A percentile compares a stretch with the other conserved stretches of the same genome.
Evolutionary conservation across 2,888 invertebrate species (phyloP).

Genomic region (Oligia strigilis): DNA sequence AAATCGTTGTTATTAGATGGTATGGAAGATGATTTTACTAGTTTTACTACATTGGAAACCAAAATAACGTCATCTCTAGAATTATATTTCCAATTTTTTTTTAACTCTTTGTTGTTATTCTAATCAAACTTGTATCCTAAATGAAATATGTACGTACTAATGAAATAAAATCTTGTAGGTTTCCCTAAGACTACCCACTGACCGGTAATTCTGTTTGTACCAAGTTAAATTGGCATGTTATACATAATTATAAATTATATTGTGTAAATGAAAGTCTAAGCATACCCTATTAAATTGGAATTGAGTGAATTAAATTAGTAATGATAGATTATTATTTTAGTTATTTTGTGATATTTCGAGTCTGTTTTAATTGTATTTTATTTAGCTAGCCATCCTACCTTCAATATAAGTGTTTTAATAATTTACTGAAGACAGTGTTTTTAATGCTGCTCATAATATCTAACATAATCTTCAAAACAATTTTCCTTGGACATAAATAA

Average conservation of each 20-base stretch:
- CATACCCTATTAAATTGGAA: neutral
- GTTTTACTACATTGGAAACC: constrained; percentile 14
- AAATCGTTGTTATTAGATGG: constrained; percentile 2
- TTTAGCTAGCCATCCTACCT: neutral
- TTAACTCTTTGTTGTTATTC: neutral
- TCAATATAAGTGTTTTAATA: neutral
- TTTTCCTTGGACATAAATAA: neutral
- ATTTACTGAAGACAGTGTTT: neutral
- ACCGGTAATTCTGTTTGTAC: neutral
- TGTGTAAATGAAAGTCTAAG: neutral
- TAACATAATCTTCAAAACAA: neutral
- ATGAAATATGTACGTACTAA: neutral
- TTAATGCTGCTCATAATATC: neutral
- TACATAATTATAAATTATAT: neutral
- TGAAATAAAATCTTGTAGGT: neutral
- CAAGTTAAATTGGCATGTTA: neutral
- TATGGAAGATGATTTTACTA: neutral
- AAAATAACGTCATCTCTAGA: constrained; percentile 58
- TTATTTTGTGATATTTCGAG: neutral
- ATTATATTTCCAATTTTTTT: constrained; percentile 12
- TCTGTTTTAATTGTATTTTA: neutral
- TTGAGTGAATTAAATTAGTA: neutral
- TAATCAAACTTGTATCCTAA: constrained; percentile 12
- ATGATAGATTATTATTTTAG: neutral
- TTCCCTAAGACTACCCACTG: no score